phyloP scores from a whole-genome alignment of 2,113 vertebrate genomes.

The Bujurquina vittata region DNA sequence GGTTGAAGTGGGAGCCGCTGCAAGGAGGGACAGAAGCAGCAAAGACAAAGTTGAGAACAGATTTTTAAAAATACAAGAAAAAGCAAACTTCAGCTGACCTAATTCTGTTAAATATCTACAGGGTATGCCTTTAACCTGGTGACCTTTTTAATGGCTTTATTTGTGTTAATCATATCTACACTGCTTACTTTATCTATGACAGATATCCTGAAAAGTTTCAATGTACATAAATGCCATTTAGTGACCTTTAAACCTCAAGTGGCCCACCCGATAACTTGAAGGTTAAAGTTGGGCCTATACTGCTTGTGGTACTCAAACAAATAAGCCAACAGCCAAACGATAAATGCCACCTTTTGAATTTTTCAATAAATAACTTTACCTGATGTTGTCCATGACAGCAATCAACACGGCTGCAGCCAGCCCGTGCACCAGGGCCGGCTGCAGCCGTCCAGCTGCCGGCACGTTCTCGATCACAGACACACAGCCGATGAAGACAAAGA shows the following conservation, averaged over 20 bases:
- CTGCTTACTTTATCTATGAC: background rate
- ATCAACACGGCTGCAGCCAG: constrained; percentile 77
- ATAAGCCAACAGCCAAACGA: background rate
- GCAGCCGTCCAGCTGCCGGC: constrained; percentile 71
- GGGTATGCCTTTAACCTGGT: background rate
- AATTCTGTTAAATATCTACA: background rate
- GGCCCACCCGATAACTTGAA: too few relatives aligned
- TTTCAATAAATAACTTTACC: constrained; percentile 50
- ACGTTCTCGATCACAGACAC: constrained; percentile 82
- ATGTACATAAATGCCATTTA: background rate
- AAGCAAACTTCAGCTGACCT: background rate
- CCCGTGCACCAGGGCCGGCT: constrained; percentile 80
- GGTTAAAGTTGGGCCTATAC: background rate
- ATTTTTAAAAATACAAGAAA: background rate
- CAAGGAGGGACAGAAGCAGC: background rate
- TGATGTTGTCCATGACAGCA: constrained; percentile 79
- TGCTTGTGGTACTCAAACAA: background rate
- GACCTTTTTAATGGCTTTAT: fast-evolving
- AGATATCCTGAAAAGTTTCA: background rate
- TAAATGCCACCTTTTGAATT: background rate
- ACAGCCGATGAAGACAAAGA: constrained; percentile 82
- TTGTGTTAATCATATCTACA: background rate
- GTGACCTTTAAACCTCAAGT: background rate
- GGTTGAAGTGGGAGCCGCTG: constrained; percentile 82
- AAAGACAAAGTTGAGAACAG: background rate